Evolutionary conservation across 2,113 vertebrate species (phyloP).

Genomic region (Cochlearius cochlearius): DNA sequence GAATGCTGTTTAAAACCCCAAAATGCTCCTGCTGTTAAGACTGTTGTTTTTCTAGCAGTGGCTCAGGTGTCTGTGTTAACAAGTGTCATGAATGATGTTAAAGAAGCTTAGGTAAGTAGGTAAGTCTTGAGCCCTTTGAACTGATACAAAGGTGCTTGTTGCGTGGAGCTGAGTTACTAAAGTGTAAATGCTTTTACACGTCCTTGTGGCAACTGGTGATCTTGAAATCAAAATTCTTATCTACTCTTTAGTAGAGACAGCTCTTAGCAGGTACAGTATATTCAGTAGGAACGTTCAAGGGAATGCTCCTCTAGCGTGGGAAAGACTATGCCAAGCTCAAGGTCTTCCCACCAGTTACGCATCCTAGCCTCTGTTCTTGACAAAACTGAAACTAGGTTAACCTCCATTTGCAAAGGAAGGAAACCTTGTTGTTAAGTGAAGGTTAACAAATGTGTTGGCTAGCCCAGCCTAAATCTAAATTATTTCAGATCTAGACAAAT

Average conservation of each 20-base stretch:
- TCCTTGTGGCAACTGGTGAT: background rate
- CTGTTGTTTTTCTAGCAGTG: background rate
- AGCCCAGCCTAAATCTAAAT: background rate
- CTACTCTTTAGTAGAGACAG: background rate
- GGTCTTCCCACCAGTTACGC: background rate
- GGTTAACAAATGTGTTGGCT: background rate
- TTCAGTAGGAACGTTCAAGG: background rate
- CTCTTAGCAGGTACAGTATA: background rate
- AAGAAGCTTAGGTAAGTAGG: background rate
- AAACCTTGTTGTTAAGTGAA: background rate
- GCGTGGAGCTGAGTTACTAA: background rate
- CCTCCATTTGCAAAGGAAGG: background rate
- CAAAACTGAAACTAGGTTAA: background rate
- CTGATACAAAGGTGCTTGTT: background rate
- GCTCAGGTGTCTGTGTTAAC: background rate
- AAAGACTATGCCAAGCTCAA: background rate
- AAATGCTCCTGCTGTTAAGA: background rate
- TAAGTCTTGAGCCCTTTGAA: background rate
- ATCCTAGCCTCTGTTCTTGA: background rate
- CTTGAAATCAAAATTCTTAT: background rate
- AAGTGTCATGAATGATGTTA: background rate
- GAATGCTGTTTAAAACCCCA: background rate
- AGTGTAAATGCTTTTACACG: background rate
- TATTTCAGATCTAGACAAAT: background rate
- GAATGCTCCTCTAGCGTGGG: background rate